Percentiles rank a stretch among this genome's conserved stretches.
Evolutionary conservation across 2,888 invertebrate genomes (phyloP).

Genomic region (Chesias legatella): DNA sequence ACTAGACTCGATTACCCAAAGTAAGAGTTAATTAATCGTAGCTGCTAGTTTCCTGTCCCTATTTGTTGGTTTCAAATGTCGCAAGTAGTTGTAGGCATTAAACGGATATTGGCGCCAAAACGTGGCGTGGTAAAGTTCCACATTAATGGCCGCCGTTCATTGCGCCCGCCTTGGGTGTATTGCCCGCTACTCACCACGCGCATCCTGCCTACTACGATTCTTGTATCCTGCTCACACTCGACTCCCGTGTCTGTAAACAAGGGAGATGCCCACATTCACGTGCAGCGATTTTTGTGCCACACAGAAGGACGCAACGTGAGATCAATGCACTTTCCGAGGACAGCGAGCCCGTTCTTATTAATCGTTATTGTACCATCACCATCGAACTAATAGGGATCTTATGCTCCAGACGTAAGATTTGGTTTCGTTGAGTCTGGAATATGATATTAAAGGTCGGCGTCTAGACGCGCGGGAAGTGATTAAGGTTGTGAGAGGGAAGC

Average conservation of each 20-base stretch:
- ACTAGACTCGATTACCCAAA: too few relatives aligned
- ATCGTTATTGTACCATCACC: slow-evolving; percentile 50
- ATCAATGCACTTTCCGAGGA: slow-evolving; percentile 80
- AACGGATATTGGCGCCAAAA: slow-evolving; percentile 69
- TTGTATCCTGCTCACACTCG: slow-evolving; percentile 62
- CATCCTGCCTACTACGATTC: slow-evolving; percentile 74
- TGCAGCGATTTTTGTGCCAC: slow-evolving; percentile 75
- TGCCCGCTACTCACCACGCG: slow-evolving; percentile 73
- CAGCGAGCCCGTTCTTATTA: slow-evolving; percentile 72
- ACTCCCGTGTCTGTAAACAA: slow-evolving; percentile 43
- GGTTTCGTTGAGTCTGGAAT: slow-evolving; percentile 38
- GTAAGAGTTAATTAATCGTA: too few relatives aligned
- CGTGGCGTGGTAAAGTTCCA: slow-evolving; percentile 58
- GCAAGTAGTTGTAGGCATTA: too few relatives aligned
- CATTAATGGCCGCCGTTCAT: slow-evolving; percentile 73
- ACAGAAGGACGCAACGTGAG: slow-evolving; percentile 74
- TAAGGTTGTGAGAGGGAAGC: slow-evolving; percentile 58
- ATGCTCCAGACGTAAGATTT: slow-evolving; percentile 49
- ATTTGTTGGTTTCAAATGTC: too few relatives aligned
- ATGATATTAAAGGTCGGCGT: slow-evolving; percentile 48
- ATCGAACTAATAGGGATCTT: slow-evolving; percentile 57
- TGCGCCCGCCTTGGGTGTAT: slow-evolving; percentile 76
- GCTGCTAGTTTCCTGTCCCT: too few relatives aligned
- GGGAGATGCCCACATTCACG: slow-evolving; percentile 66
- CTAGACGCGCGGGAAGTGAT: slow-evolving; percentile 72